Evolutionary conservation across 2,113 vertebrate genomes (phyloP), one percentile per base, ranked within the genome.

Genomic region (Pipra filicauda): DNA sequence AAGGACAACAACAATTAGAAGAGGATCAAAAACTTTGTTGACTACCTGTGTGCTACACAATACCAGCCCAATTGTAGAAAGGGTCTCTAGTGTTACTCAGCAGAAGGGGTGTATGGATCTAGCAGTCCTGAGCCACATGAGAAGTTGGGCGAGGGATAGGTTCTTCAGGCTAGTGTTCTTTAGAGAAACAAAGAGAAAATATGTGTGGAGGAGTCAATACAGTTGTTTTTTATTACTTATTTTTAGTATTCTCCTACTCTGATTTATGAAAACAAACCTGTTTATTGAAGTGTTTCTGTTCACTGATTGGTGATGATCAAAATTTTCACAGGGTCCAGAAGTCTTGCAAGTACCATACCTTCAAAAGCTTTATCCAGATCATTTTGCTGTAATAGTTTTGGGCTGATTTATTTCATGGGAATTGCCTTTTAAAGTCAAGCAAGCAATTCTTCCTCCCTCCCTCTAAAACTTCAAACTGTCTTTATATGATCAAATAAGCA

Each of bases 91-190:
- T 15, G 13, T 51, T 41, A 33, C 5, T 62, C 27, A 27, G 23
- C 5, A 59, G 14, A 12, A 67, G 3, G 3, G 16, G 24, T 2
- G 4, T 22, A 19, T 3, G 7, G 20, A 37, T 9, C 11, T 21
- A 16, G 8, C 5, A 57, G 19, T 31, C 19, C 19, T 26, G 9
- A 69, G 9, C 9, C 23, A 64, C 5, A 12, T 27, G 41, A 35
- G 41, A 78, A 65, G 5, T 17, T 22, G 2, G 4, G 8, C 0
- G 44, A 10, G 7, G 2, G 0, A 1, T 5, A 46, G 9, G 30
- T 11, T 19, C 21, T 18, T 23, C 15, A 11, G 6, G 6, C 3
- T 46, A 31, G 27, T n/a, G 17, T 8, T 74, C 4, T 22, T 62
- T 43, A 44, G 11, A 85, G 14, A 61, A 66, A 59, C 4, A 65